phyloP scores from a whole-genome alignment of 2,113 vertebrate genomes.

The Rhea americana region DNA sequence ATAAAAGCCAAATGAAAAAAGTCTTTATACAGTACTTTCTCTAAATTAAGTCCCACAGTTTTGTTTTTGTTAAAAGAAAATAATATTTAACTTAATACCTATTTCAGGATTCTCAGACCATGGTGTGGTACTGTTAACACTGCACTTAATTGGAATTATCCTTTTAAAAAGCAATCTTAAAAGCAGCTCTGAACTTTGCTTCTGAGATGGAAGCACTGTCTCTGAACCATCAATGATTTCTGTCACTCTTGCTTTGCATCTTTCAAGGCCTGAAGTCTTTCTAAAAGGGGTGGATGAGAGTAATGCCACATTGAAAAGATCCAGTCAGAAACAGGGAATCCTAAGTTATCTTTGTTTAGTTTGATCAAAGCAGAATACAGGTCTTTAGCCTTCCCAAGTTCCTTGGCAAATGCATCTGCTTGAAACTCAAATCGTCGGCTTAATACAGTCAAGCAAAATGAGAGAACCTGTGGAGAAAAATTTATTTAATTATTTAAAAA shows the following conservation, averaged over 20 bases:
- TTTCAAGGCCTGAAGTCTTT: constrained; percentile 93
- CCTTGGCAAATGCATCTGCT: constrained; percentile 93
- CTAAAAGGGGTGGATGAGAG: constrained; percentile 95
- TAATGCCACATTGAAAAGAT: constrained; percentile 99
- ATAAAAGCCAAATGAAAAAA: neutral
- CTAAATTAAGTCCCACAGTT: constrained; percentile 17
- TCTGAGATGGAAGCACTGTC: constrained; percentile 52
- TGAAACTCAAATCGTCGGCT: constrained; percentile 98
- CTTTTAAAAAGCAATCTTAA: constrained; percentile 30
- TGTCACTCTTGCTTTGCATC: constrained; percentile 90
- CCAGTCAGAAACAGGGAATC: constrained; percentile 98
- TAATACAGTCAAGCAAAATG: constrained; percentile 94
- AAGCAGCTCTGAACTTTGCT: constrained; percentile 59
- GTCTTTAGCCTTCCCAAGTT: constrained; percentile 91
- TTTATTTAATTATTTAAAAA: neutral
- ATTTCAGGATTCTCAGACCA: constrained; percentile 39
- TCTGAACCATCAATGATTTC: constrained; percentile 11
- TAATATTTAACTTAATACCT: constrained; percentile 30
- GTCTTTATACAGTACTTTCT: neutral
- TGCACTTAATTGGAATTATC: constrained; percentile 15
- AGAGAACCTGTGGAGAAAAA: constrained; percentile 84
- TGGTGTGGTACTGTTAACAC: neutral
- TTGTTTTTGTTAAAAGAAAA: constrained; percentile 20
- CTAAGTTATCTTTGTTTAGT: constrained; percentile 98
- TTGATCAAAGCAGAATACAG: constrained; percentile 97